Base-by-base conservation (phyloP, 2,888 invertebrate species). In the Sphaerophoria rueppellii region DNA sequence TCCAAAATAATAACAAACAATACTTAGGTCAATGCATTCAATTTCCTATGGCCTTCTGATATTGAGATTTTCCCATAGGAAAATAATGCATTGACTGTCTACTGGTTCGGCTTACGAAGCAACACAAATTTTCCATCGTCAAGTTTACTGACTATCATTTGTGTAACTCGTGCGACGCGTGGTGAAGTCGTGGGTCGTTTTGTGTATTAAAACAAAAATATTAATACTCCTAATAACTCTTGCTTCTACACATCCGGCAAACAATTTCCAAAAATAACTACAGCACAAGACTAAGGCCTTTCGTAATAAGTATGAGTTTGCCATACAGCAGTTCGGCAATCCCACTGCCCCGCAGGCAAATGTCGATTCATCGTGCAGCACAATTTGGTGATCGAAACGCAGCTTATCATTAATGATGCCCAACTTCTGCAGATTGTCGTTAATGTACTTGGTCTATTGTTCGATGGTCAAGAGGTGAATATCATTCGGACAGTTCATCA, bases 91-190 rank as follows among this genome's bases (percentile, higher is more conserved):
- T n/a, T n/a, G n/a, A n/a, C n/a, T n/a, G n/a, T n/a, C 97, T 2
- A 97, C 97, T 97, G n/a, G n/a, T n/a, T n/a, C n/a, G n/a, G n/a
- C 97, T 97, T 12, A 96, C 96, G 46, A 98, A 95, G 90, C 97
- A 96, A 89, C 97, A 97, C 11, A 96, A 95, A 9, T 97, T 96
- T 79, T 96, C 93, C 0, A 97, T 96, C 0, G 97, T n/a, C n/a
- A n/a, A n/a, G n/a, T n/a, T n/a, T n/a, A 96, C 86, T 96, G 95
- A 0, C 95, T 94, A 52, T 96, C 96, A 0, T 94, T 94, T 0
- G 95, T 95, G 82, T 96, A 96, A 95, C 76, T 96, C 95, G 78
- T 95, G 24, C 24, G 24, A 24, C 24, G 2, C 24, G 2, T 24
- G 24, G 24, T 2, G 24, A 24, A 2, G 24, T 24, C 24, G 24